Conservation (phyloP, 2,888 invertebrate genomes). For the Argyra leucocephala region DNA sequence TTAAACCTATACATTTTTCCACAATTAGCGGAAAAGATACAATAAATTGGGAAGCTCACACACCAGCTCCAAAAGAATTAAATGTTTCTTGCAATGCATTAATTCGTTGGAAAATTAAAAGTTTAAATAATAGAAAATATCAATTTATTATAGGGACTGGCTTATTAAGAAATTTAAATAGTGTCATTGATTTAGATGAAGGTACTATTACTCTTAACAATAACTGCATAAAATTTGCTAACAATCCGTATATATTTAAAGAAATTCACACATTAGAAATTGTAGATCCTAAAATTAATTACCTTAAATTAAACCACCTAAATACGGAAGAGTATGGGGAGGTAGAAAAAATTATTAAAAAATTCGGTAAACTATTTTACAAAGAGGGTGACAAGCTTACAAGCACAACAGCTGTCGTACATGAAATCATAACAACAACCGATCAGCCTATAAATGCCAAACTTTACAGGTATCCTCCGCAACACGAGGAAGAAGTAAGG, state of each 20-base stretch:
- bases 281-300: constrained; percentile 9
- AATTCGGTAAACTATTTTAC: constrained; percentile 14
- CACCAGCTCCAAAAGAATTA: no score
- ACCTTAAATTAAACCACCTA: constrained; percentile 14
- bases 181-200: no score
- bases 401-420: constrained; percentile 13
- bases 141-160: no score
- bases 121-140: no score
- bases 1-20: no score
- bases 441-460: constrained; percentile 18
- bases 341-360: constrained; percentile 15
- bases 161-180: no score
- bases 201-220: no score
- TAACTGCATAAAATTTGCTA: constrained; percentile 10
- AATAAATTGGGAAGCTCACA: no score
- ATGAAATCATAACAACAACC: constrained; percentile 18
- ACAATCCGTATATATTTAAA: constrained; percentile 9
- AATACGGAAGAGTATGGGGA: constrained; percentile 13
- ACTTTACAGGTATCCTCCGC: constrained; percentile 17
- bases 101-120: no score
- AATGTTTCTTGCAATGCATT: no score
- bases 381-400: constrained; percentile 19
- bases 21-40: no score
- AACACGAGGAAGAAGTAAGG: constrained; percentile 17
- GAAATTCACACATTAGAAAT: constrained; percentile 16